phyloP scores from a whole-genome alignment of 2,888 invertebrate species.

The Nycteola revayana region DNA sequence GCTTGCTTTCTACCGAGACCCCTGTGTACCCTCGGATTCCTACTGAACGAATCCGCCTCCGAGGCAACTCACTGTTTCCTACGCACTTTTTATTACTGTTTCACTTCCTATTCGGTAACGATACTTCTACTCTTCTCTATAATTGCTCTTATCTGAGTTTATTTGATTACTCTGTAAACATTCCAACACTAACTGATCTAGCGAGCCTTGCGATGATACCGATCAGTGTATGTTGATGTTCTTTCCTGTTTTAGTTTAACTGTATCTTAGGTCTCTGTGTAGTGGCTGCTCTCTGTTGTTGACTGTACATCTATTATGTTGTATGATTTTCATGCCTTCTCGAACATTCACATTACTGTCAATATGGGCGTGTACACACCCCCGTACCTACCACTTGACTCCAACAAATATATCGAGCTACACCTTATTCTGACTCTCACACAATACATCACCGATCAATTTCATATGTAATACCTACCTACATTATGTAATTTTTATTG shows the following conservation, averaged over 20 bases:
- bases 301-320: constrained; percentile 79
- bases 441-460: constrained; percentile 60
- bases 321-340: constrained; percentile 81
- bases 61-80: constrained; percentile 54
- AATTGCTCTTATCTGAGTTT: constrained; percentile 39
- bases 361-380: constrained; percentile 75
- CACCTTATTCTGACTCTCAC: constrained; percentile 77
- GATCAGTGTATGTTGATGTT: constrained; percentile 62
- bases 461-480: constrained; percentile 32
- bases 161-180: constrained; percentile 44
- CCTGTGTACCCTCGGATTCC: constrained; percentile 50
- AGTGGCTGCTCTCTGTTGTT: constrained; percentile 83
- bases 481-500: constrained; percentile 24
- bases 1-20: constrained; percentile 72
- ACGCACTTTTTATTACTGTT: constrained; percentile 60
- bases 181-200: constrained; percentile 51
- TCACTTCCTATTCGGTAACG: constrained; percentile 50
- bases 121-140: constrained; percentile 47
- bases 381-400: constrained; percentile 76
- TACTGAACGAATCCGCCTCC: constrained; percentile 47
- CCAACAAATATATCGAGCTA: constrained; percentile 78
- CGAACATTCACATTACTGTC: constrained; percentile 80
- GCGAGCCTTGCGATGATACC: constrained; percentile 34
- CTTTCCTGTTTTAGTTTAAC: constrained; percentile 73
- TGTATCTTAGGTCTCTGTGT: constrained; percentile 78